Evolutionary conservation across 30 jellyfish, hydroid and myxozoan genomes (phyloP), one percentile per base, ranked within the genome.

Genomic region (Euphysa ruthae): DNA sequence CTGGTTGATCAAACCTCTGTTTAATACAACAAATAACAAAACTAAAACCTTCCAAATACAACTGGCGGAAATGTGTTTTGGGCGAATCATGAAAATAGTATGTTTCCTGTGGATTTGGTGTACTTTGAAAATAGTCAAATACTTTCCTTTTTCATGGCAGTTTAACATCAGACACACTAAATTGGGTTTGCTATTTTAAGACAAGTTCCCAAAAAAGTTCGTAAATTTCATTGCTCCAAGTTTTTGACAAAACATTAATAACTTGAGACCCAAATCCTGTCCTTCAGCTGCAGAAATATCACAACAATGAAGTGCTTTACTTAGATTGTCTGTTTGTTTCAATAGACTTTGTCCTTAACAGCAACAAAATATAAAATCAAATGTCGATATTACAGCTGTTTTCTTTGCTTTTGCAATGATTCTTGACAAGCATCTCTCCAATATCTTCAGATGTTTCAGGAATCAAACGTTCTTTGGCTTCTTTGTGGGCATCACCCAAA

Each of bases 81-180:
- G 92, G 92, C 21, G 88, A 34, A 32, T 66, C 82, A 69, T 66
- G 90, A 56, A 77, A 77, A 27, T 77, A 49, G 38, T 78, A 78
- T 56, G 93, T 78, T 35, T 66, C 64, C 32, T n/a, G 76, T 63
- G 77, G 77, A 25, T 16, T 16, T 18, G 73, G 7, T 58, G 21
- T 12, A 8, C 20, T 58, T 58, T 58, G 73, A 58, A 6, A 58
- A 58, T 20, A 58, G 21, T 58, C 65, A 33, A 71, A 81, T 46
- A 76, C 57, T 75, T 75, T 78, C 88, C 70, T 79, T 70, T 71
- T 71, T 66, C 81, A 71, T 28, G 93, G 86, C 22, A 78, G 92
- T 58, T 42, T 79, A 35, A 91, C 81, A 16, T 79, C 93, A 55
- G 84, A 61, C 75, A 71, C 92, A 58, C 82, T 62, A 3, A 60